Conservation (phyloP, 2,888 invertebrate species). For the Tetranychus piercei region DNA sequence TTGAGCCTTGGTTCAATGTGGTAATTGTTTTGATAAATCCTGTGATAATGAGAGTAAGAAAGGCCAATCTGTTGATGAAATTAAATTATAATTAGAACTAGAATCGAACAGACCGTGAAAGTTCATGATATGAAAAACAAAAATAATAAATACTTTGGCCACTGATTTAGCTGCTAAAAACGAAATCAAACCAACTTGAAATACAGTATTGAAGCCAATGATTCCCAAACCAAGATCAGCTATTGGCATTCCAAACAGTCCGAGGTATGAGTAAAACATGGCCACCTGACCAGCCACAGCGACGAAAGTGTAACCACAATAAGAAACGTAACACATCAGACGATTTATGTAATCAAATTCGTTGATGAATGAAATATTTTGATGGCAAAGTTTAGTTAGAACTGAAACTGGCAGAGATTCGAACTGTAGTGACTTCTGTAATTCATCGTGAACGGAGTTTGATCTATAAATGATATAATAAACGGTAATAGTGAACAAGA, state of each 20-base stretch:
- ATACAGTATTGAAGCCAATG: background rate
- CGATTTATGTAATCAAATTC: background rate
- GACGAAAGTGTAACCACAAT: background rate
- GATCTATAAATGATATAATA: no score
- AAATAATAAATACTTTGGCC: background rate
- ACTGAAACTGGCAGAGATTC: background rate
- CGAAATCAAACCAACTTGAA: background rate
- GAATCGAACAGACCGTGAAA: background rate
- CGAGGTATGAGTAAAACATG: background rate
- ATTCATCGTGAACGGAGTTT: no score
- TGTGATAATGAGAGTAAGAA: background rate
- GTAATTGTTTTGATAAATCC: background rate
- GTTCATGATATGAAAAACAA: no score
- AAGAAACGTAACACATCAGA: background rate
- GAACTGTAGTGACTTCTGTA: background rate
- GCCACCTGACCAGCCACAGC: background rate
- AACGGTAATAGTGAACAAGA: no score
- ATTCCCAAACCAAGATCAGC: background rate
- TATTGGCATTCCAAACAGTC: background rate
- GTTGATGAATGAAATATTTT: background rate
- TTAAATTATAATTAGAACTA: background rate
- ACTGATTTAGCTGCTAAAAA: background rate
- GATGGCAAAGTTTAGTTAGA: background rate
- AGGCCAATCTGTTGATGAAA: background rate
- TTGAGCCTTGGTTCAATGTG: background rate